Evolutionary conservation across 2,888 invertebrate genomes (phyloP), one percentile per base, ranked within the genome.

Genomic region (Sphaeridia pumilis): DNA sequence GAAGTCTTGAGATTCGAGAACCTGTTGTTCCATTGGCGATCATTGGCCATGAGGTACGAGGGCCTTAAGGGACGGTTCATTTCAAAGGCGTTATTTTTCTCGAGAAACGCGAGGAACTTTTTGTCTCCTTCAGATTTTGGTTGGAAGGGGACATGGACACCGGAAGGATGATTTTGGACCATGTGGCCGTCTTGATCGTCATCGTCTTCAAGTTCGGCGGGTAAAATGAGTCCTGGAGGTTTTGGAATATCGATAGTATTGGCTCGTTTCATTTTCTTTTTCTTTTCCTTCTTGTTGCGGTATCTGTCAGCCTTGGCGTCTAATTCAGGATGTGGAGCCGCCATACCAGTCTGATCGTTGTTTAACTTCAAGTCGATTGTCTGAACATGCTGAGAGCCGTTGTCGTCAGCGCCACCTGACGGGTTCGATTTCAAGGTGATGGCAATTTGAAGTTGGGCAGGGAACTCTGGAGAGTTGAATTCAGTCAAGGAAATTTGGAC

Each of bases 241-340:
- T 84, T 84, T 1, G 87, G 87, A 68, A 88, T 87, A 67, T 88
- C 87, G 58, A 88, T 86, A 1, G 89, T 89, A 65, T 89, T 89
- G 3, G 88, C 87, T 17, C 88, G 78, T 70, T 87, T 88, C 81
- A 88, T 84, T 65, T 82, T 80, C 24, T 81, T 74, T 67, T 84
- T 85, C 64, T 82, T 83, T 57, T 74, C 77, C 46, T 74, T 62
- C 42, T 65, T 66, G 21, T 53, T 60, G 34, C 58, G 59, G 58
- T 64, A 65, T 21, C 65, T 54, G 25, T 49, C 58, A 14, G 56
- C 58, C 49, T 61, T 62, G 10, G 43, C 17, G 5, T 38, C 38
- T 5, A 17, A 14, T 17, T 38, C 38, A 17, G 38, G 5, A 17
- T 17, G 4, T 5, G 17, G 5, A 17, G 38, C 7, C 20, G 12